A percentile compares a stretch with the other conserved stretches of the same genome.
Conservation (phyloP, 2,797 vertebrate species). For the Craterocephalus amniculus region DNA sequence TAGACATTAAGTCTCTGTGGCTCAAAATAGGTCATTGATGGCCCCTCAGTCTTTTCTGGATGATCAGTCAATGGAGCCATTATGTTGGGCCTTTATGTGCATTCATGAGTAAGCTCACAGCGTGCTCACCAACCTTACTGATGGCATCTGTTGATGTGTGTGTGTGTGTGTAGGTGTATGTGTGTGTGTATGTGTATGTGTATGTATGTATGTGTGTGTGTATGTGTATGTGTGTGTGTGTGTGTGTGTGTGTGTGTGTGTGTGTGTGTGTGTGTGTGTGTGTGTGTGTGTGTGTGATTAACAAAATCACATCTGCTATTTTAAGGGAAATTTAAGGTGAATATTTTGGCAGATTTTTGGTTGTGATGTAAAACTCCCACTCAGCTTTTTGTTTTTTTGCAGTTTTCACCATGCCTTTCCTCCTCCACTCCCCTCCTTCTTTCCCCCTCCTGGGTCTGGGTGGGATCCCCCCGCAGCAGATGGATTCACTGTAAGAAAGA, state of each 20-base stretch:
- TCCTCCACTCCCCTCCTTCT: neutral
- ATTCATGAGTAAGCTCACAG: slow-evolving; percentile 34
- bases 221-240: no score
- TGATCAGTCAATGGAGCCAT: slow-evolving; percentile 67
- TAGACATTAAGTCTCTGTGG: slow-evolving; percentile 24
- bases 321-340: neutral
- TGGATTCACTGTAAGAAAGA: slow-evolving; percentile 55
- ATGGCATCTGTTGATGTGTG: slow-evolving; percentile 11
- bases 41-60: slow-evolving; percentile 45
- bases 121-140: slow-evolving; percentile 30
- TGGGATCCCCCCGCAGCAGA: slow-evolving; percentile 60
- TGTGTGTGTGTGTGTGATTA: neutral
- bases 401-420: slow-evolving; percentile 9
- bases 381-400: slow-evolving; percentile 5
- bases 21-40: slow-evolving; percentile 59
- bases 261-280: no score
- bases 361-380: neutral
- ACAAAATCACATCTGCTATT: neutral
- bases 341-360: neutral
- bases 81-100: slow-evolving; percentile 51
- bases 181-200: no score
- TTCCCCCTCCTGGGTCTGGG: slow-evolving; percentile 51
- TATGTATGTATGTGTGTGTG: no score
- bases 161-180: no score
- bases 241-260: no score